Evolutionary conservation across 2,888 invertebrate species (phyloP).

Genomic region (Drosophila atripex): DNA sequence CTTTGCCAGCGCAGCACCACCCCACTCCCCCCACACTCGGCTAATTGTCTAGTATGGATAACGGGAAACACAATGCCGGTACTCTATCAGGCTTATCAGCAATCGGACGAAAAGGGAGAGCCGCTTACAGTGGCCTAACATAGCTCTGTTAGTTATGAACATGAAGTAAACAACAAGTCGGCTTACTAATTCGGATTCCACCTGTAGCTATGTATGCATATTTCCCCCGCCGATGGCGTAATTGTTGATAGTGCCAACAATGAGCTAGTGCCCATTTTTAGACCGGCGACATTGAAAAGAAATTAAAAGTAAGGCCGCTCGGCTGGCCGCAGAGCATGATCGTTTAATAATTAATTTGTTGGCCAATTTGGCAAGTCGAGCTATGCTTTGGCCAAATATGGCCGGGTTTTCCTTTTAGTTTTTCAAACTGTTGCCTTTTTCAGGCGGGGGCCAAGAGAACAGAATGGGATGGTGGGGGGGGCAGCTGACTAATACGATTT

Average conservation of each 20-base stretch:
- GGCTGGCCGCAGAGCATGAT: conserved; percentile 43
- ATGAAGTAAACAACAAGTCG: too few species aligned
- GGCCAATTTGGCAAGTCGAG: conserved; percentile 59
- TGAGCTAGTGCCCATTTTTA: conserved; percentile 67
- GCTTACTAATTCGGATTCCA: conserved; percentile 16
- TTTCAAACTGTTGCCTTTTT: conserved; percentile 41
- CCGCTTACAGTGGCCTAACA: background rate
- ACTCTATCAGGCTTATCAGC: conserved; percentile 74
- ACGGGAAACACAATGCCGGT: conserved; percentile 62
- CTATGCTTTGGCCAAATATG: conserved; percentile 51
- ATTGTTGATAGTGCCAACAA: conserved; percentile 71
- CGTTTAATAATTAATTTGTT: conserved; percentile 63
- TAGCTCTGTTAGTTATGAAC: background rate
- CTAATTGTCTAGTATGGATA: conserved; percentile 64
- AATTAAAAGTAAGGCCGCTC: conserved; percentile 77
- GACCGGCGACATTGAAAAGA: conserved; percentile 80
- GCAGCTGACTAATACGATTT: conserved; percentile 19
- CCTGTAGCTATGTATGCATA: conserved; percentile 20
- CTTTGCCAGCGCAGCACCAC: conserved; percentile 34
- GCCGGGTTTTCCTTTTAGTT: conserved; percentile 45
- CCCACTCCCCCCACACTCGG: conserved; percentile 26
- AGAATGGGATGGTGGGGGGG: background rate
- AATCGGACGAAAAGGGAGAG: conserved; percentile 19
- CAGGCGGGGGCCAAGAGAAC: conserved; percentile 19
- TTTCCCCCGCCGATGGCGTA: conserved; percentile 62